These are phyloP conservation scores for Colostygia pectinataria DNA, from an alignment of 2,888 invertebrate species.

Conservation along the genomic window DNA sequence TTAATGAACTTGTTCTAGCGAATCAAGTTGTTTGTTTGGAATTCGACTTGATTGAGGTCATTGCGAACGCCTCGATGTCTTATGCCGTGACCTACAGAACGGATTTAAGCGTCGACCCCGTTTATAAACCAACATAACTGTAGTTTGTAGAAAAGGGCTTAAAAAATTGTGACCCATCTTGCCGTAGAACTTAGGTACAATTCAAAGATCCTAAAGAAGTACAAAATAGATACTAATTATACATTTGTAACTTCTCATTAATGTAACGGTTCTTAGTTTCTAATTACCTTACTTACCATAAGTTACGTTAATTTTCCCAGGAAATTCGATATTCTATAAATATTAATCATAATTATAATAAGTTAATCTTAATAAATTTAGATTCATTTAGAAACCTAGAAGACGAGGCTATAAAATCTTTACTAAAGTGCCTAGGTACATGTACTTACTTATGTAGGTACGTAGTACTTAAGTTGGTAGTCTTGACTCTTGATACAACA, in stretches of 20 bases:
- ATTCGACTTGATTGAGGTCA: conserved; percentile 74
- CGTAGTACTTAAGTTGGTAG: too few species aligned
- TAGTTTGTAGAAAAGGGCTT: conserved; percentile 45
- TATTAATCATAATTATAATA: too few species aligned
- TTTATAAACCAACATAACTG: conserved; percentile 56
- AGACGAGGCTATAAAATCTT: conserved; percentile 16
- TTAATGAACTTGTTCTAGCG: conserved; percentile 53
- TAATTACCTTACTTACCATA: too few species aligned
- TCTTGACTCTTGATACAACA: too few species aligned
- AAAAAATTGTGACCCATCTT: conserved; percentile 37
- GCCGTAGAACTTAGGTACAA: conserved; percentile 33
- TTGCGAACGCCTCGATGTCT: conserved; percentile 53
- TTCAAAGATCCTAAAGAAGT: conserved; percentile 23
- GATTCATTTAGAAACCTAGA: too few species aligned
- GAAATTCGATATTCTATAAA: too few species aligned
- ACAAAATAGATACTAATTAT: conserved; percentile 35
- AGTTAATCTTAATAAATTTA: too few species aligned
- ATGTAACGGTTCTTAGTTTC: too few species aligned
- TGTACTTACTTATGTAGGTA: too few species aligned
- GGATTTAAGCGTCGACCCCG: conserved; percentile 65
- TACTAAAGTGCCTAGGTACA: too few species aligned
- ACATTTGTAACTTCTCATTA: too few species aligned
- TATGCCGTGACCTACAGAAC: conserved; percentile 73
- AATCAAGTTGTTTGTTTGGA: conserved; percentile 61
- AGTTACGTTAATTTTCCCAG: too few species aligned